Base-by-base conservation (phyloP, 2,888 invertebrate genomes). In the Loripinus fragilis region DNA sequence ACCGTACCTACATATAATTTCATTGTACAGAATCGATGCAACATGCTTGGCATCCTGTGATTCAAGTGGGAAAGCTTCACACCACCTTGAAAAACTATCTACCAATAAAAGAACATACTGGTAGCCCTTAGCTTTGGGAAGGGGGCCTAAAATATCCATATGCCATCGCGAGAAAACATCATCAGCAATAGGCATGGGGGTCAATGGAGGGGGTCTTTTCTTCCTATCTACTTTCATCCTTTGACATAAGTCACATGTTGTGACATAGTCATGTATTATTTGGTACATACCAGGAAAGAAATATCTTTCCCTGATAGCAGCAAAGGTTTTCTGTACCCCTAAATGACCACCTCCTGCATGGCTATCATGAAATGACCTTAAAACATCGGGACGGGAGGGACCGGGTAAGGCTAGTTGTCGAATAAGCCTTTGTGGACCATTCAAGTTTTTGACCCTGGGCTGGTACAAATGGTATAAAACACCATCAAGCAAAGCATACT, bases 31-130 rank as follows among this genome's bases (percentile, higher is more conserved):
- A 12, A 75, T 48, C 15, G 45, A 38, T 3, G 78, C 81, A 33
- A 81, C 65, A 50, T 78, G 71, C 20, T 71, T 48, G 1, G 81
- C 81, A 70, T 50, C 72, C 30, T 77, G 74, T 50, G 55, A 75
- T 12, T 38, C 42, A 20, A 81, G 35, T 0, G 71, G 64, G 35
- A 78, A 81, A 0, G 75, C 71, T 65, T 78, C 72, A 28, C 71
- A 50, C 81, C 77, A 78, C 60, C 76, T 71, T 20, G 75, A 75
- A 23, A 77, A 0, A 76, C 77, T 30, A 81, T 78, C 23, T 81
- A 78, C 25, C 70, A 25, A 5, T 75, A 5, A 33, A 45, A 50
- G 30, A 81, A 66, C n/a, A n/a, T n/a, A n/a, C n/a, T n/a, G n/a
- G n/a, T n/a, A n/a, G n/a, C n/a, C n/a, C n/a, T n/a, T n/a, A n/a